Evolutionary conservation across 2,797 vertebrate species (phyloP), one percentile per base, ranked within the genome.

Genomic region (Ctenosaura bakeri): DNA sequence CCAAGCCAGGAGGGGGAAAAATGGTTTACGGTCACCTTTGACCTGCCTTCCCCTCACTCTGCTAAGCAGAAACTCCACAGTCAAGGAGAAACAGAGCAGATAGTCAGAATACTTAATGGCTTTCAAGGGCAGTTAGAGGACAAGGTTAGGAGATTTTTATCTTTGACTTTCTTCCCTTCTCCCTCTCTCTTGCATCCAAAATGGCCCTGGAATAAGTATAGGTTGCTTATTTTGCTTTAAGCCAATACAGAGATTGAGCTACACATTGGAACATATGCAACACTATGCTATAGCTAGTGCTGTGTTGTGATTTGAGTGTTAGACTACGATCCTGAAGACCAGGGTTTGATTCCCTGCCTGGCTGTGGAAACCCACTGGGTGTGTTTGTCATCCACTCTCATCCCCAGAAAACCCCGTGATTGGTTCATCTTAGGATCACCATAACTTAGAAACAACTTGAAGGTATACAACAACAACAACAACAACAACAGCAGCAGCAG

Each of bases 71-170:
- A 3, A 85, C 64, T 6, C 64, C 74, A 16, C 59, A 12, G 83
- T 6, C 92, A n/a, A 0, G 88, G 42, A 92, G 85, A 76, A 64
- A 91, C 1, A 1, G 59, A 9, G 87, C 50, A 46, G 1, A 0
- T 88, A 35, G 52, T 32, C 2, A 16, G 29, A 9, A 59, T 29
- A 83, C 89, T 26, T 69, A 83, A 76, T 24, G 18, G 74, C 14
- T 62, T 50, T 71, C 85, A 78, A 87, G 73, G 79, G 38, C 3
- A 82, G 4, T 24, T 91, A 83, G 88, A 83, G 7, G 13, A 90
- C 35, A 88, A 71, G 89, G 83, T 5, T 0, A 42, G 46, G 29
- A 0, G 59, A 32, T 12, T 20, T 59, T 29, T 22, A 8, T 32
- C 16, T 9, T 82, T 9, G 52, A 22, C 16, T 88, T 3, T 62